These are phyloP conservation scores for Rhadina sibilatrix DNA, from an alignment of 2,113 vertebrate species.

Conservation along the genomic window DNA sequence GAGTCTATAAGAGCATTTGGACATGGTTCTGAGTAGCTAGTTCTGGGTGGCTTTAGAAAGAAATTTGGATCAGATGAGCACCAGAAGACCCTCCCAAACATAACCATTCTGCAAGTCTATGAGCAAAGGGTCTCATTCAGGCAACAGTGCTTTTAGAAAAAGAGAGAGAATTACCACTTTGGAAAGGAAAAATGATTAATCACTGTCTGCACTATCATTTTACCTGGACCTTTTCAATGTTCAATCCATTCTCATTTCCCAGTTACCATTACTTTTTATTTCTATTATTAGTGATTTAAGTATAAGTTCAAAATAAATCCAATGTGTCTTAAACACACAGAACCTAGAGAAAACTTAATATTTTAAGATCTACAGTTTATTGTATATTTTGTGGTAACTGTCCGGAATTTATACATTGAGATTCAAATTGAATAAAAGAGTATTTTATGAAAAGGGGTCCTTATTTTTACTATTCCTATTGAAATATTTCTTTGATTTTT, in stretches of 20 bases:
- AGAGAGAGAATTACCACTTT: background rate
- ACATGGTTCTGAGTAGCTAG: too few relatives aligned
- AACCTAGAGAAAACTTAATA: background rate
- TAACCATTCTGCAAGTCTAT: background rate
- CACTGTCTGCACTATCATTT: background rate
- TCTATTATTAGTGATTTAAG: background rate
- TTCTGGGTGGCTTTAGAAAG: background rate
- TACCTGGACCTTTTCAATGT: background rate
- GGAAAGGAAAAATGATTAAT: background rate
- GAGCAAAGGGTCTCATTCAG: background rate
- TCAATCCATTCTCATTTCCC: background rate
- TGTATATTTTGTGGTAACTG: background rate
- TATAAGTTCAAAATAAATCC: background rate
- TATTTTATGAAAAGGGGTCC: background rate
- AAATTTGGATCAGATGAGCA: background rate
- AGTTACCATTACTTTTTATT: background rate
- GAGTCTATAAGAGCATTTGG: background rate
- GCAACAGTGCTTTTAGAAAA: background rate
- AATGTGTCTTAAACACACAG: background rate
- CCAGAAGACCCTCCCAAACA: background rate
- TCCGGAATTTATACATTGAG: background rate
- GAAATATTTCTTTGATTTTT: background rate
- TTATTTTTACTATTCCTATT: background rate
- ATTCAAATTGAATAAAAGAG: background rate
- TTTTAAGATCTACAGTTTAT: background rate